Evolutionary conservation across 2,797 vertebrate species (phyloP), one percentile per base, ranked within the genome.

Genomic region (Rhinichthys osculus): DNA sequence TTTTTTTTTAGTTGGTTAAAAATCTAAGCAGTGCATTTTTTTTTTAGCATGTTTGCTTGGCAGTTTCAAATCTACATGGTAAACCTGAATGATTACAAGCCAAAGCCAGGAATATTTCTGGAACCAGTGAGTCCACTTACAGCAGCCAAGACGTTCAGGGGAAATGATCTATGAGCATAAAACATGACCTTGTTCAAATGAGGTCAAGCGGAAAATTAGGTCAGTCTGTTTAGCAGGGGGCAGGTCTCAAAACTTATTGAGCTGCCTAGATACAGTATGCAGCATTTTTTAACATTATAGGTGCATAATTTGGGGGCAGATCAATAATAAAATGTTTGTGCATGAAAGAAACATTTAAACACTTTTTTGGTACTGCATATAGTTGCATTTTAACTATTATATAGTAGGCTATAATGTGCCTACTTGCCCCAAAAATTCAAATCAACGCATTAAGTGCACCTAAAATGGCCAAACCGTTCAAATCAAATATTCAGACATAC

Each of bases 151-250:
- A 79, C 3, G 57, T 66, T 5, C 16, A 66, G 59, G 5, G 9
- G 19, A 47, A 80, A 80, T 80, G 0, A 67, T 74, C 44, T 66
- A 52, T 50, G 16, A 50, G 62, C 62, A 66, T 80, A 80, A 80
- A 80, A 66, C 44, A 74, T 66, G 11, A 66, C 72, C 72, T 84
- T 52, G 59, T 67, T 77, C 13, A 76, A 67, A 84, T 84, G 47
- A 69, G 44, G 72, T 69, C 62, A 69, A 50, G 57, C 30, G 7
- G n/a, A 67, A 52, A 69, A 77, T 30, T 13, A 77, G 59, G 44
- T 66, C 72, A 54, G 33, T 14, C 23, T 30, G 33, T 77, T 67
- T 40, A 76, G 72, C 30, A 64, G 6, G 82, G 42, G 42, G 33
- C 42, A 38, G 5, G 27, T 7, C 19, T 82, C 13, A n/a, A 47